phyloP scores from a whole-genome alignment of 2,888 invertebrate species.

The Uloborus plumipes region DNA sequence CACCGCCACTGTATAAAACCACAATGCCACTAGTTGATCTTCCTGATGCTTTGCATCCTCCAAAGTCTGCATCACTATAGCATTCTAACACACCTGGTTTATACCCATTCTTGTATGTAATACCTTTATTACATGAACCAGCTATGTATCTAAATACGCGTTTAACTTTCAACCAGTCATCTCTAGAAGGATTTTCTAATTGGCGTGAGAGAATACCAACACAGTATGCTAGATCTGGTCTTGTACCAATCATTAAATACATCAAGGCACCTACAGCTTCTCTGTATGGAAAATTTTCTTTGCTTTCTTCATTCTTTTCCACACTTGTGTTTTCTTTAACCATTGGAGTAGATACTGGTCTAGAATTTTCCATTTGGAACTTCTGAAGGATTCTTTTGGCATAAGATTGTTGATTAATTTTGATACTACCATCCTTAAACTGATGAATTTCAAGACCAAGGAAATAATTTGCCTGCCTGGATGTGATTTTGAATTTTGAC shows the following conservation, averaged over 20 bases:
- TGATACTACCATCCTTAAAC: neutral
- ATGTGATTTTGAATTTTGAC: constrained; percentile 18
- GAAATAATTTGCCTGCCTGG: neutral
- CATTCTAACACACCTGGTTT: too few species aligned
- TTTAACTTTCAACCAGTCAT: constrained; percentile 8
- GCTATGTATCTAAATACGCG: constrained; percentile 30
- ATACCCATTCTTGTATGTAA: too few species aligned
- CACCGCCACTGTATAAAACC: too few species aligned
- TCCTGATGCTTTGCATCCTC: too few species aligned
- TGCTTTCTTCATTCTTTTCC: too few species aligned
- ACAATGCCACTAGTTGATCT: too few species aligned
- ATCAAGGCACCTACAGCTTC: constrained; percentile 36
- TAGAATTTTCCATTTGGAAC: constrained; percentile 33
- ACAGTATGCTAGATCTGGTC: constrained; percentile 49
- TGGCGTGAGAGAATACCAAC: constrained; percentile 16
- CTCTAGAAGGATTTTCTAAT: constrained; percentile 21
- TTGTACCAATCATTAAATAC: constrained; percentile 38
- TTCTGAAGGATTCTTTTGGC: constrained; percentile 21
- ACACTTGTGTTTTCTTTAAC: too few species aligned
- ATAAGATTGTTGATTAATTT: constrained; percentile 29
- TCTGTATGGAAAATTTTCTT: constrained; percentile 20
- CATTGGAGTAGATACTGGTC: neutral
- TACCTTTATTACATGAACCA: neutral
- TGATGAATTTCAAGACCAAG: constrained; percentile 25
- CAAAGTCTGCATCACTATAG: too few species aligned